These are phyloP conservation scores for Erebia palarica DNA, from an alignment of 2,888 invertebrate species.

Conservation along the genomic window DNA sequence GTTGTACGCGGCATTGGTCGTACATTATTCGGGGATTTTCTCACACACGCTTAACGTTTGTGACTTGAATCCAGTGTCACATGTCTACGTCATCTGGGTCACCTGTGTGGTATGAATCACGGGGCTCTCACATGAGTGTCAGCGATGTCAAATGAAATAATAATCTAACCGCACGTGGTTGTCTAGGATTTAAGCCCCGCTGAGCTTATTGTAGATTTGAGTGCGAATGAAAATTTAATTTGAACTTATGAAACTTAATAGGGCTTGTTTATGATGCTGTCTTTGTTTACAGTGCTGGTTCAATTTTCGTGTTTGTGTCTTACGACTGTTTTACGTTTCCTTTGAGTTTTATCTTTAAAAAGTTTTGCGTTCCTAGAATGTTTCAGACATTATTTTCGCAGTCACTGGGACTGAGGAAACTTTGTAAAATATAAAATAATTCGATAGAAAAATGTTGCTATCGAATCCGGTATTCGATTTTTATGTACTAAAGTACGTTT, in stretches of 20 bases:
- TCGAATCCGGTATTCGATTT: too few relatives aligned
- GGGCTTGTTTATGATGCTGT: slow-evolving; percentile 14
- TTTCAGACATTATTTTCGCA: neutral
- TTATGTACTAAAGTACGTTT: too few relatives aligned
- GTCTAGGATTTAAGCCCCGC: slow-evolving; percentile 22
- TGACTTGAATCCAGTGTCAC: slow-evolving; percentile 23
- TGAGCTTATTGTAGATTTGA: slow-evolving; percentile 23
- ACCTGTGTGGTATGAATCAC: slow-evolving; percentile 52
- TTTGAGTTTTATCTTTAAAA: slow-evolving; percentile 14
- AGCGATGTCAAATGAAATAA: slow-evolving; percentile 52
- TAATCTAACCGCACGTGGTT: slow-evolving; percentile 42
- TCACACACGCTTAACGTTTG: slow-evolving; percentile 16
- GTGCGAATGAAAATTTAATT: slow-evolving; percentile 20
- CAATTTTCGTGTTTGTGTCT: slow-evolving; percentile 16
- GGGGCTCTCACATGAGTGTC: slow-evolving; percentile 43
- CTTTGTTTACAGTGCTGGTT: slow-evolving; percentile 12
- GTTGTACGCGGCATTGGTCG: slow-evolving; percentile 32
- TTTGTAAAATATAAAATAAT: neutral
- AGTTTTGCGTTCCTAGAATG: slow-evolving; percentile 6
- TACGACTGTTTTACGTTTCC: slow-evolving; percentile 10
- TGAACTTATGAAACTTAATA: slow-evolving; percentile 21
- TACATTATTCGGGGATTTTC: neutral
- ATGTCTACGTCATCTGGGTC: slow-evolving; percentile 48
- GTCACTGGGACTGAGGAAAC: neutral
- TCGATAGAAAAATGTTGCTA: neutral